A percentile compares a stretch with the other conserved stretches of the same genome.
Evolutionary conservation across 2,113 vertebrate species (phyloP).

Genomic region (Halichoeres trimaculatus): DNA sequence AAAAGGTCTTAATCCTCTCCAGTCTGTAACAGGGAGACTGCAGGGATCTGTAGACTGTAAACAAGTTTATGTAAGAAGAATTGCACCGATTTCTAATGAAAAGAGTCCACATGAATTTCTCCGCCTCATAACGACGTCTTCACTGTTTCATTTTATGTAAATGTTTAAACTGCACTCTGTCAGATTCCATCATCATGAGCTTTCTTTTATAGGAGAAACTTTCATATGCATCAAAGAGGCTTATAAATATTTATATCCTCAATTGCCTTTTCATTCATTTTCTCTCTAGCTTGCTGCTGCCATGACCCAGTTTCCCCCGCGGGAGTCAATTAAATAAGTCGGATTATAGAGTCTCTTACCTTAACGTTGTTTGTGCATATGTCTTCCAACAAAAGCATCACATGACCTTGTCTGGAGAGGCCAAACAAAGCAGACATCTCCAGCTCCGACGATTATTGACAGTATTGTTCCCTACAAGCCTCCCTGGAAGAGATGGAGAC

Average conservation of each 20-base stretch:
- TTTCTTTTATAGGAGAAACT: conserved; percentile 25
- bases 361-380: conserved; percentile 15
- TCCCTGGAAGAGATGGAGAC: conserved; percentile 7
- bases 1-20: conserved; percentile 4
- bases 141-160: conserved; percentile 11
- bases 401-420: conserved; percentile 6
- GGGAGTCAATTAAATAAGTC: conserved; percentile 22
- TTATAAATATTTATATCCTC: conserved; percentile 38
- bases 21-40: background rate
- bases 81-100: background rate
- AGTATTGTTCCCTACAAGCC: background rate
- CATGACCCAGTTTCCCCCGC: background rate
- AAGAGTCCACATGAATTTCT: background rate
- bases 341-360: conserved; percentile 7
- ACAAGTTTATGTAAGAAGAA: background rate
- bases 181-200: conserved; percentile 5
- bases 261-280: conserved; percentile 37
- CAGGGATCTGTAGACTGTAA: background rate
- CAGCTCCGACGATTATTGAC: conserved; percentile 3
- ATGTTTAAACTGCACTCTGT: conserved; percentile 36
- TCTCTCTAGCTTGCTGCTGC: conserved; percentile 17
- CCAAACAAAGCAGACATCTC: conserved; percentile 12
- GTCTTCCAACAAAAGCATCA: background rate
- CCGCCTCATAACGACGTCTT: background rate
- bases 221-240: conserved; percentile 24